Evolutionary conservation across 2,888 invertebrate genomes (phyloP).

Genomic region (Lasioglossum oenotherae): DNA sequence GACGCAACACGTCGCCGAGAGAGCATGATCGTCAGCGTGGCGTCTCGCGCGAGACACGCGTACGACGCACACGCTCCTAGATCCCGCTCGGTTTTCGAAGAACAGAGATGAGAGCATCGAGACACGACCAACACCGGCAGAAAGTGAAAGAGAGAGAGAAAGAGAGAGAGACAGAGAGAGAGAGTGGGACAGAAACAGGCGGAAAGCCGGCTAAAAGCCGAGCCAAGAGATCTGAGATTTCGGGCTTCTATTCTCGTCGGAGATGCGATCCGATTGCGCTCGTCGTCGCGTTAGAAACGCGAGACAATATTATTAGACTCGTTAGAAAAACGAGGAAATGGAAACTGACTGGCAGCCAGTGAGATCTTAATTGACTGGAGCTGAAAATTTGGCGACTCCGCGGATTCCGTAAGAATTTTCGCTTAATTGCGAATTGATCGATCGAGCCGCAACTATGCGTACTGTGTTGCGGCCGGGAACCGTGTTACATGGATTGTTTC

Average conservation of each 20-base stretch:
- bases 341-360: not conserved
- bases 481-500: too few species aligned
- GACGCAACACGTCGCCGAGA: not conserved
- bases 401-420: not conserved
- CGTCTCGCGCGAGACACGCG: conserved; percentile 29
- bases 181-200: conserved; percentile 15
- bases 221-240: conserved; percentile 79
- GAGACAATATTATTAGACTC: conserved; percentile 80
- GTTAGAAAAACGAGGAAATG: conserved; percentile 57
- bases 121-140: not conserved
- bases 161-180: conserved; percentile 15
- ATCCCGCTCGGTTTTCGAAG: not conserved
- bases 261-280: conserved; percentile 78
- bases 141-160: not conserved
- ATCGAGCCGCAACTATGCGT: not conserved
- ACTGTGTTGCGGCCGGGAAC: not conserved
- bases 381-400: not conserved
- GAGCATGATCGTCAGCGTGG: conserved; percentile 34
- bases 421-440: not conserved
- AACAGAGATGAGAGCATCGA: conserved; percentile 11
- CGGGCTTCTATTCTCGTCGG: conserved; percentile 77
- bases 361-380: not conserved
- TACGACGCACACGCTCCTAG: not conserved
- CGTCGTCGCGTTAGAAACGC: conserved; percentile 78
- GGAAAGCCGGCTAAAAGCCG: conserved; percentile 63